These are phyloP conservation scores for Lapara coniferarum DNA, from an alignment of 2,888 invertebrate species.

Conservation along the genomic window DNA sequence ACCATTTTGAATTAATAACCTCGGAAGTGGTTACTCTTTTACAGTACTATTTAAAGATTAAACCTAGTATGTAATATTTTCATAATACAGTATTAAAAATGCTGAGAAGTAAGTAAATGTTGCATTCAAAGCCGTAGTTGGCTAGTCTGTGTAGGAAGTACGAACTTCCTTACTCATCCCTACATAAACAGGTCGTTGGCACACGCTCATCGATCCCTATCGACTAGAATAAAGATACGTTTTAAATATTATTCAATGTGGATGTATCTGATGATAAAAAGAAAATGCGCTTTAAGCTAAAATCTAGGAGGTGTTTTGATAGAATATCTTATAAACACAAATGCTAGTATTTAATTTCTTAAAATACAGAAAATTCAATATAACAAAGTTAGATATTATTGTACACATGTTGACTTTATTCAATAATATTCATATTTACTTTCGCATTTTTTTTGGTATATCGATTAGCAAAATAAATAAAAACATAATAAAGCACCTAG, in stretches of 20 bases:
- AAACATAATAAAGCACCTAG: not conserved
- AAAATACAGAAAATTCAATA: not conserved
- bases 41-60: no score
- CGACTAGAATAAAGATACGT: conserved; percentile 23
- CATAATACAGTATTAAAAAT: no score
- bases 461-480: not conserved
- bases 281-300: not conserved
- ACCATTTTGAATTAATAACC: no score
- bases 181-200: conserved; percentile 68
- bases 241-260: conserved; percentile 2
- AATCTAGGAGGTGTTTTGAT: not conserved
- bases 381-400: no score
- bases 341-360: not conserved
- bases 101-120: not conserved
- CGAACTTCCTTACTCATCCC: conserved; percentile 48
- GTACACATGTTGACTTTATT: no score
- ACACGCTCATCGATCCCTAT: conserved; percentile 38
- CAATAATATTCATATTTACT: not conserved
- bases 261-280: not conserved
- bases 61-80: no score
- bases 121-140: not conserved
- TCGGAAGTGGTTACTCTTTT: no score
- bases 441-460: not conserved
- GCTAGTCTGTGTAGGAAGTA: conserved; percentile 33
- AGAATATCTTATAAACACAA: not conserved